phyloP scores from a whole-genome alignment of 2,113 vertebrate species.

The Trogon melanurus region DNA sequence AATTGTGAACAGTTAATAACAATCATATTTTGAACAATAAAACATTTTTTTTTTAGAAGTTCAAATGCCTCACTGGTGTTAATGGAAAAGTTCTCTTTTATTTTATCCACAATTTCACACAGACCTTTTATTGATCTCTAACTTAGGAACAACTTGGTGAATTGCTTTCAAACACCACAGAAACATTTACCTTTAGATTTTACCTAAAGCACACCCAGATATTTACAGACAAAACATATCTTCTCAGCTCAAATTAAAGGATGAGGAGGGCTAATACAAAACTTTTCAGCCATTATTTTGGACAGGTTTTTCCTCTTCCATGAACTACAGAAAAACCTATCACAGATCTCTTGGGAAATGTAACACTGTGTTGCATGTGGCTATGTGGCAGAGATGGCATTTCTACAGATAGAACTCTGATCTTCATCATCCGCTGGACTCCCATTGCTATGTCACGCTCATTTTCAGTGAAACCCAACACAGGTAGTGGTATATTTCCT shows the following conservation, averaged over 20 bases:
- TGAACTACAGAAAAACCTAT: not conserved
- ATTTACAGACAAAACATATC: not conserved
- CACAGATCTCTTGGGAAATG: not conserved
- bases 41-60: not conserved
- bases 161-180: not conserved
- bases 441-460: not conserved
- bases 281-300: not conserved
- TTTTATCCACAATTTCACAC: not conserved
- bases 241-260: not conserved
- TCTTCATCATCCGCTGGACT: not conserved
- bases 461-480: not conserved
- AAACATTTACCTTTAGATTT: not conserved
- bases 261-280: not conserved
- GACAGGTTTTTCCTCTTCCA: not conserved
- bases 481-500: not conserved
- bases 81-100: not conserved
- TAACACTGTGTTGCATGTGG: not conserved
- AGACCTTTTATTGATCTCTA: not conserved
- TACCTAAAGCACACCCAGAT: not conserved
- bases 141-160: not conserved
- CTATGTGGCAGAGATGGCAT: not conserved
- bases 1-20: not conserved
- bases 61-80: not conserved
- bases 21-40: not conserved
- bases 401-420: not conserved